Percentiles rank a stretch among this genome's conserved stretches.
These are phyloP conservation scores for Oligia fasciuncula DNA, from an alignment of 2,888 invertebrate species.

Conservation along the genomic window DNA sequence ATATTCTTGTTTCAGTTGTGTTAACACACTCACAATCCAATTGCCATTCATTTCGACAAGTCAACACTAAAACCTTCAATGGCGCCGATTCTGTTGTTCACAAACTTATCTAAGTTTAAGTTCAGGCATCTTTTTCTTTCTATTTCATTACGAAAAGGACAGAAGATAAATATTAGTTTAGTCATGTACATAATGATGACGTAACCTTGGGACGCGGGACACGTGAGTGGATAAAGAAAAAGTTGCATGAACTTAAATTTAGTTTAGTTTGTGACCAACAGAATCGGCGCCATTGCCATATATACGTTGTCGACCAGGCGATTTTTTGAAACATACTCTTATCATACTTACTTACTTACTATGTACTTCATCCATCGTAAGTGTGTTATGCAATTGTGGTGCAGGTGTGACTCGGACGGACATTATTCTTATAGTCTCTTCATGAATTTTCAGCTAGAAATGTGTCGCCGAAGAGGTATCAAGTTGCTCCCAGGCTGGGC, in stretches of 20 bases:
- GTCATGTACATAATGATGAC: no score
- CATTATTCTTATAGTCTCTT: background rate
- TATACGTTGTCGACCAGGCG: background rate
- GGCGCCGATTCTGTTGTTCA: no score
- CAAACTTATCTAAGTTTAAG: no score
- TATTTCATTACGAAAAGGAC: no score
- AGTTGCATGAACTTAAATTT: no score
- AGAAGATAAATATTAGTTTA: no score
- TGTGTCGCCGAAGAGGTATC: background rate
- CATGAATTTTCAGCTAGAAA: slow-evolving; percentile 36
- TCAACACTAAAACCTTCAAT: background rate
- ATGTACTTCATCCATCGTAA: background rate
- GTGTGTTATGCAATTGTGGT: background rate
- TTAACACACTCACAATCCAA: background rate
- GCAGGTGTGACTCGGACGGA: background rate
- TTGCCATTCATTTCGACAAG: background rate
- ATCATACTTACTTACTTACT: no score
- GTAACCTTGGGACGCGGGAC: no score
- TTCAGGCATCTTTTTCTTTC: no score
- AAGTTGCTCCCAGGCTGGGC: slow-evolving; percentile 34
- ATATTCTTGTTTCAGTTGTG: background rate
- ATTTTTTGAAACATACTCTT: no score
- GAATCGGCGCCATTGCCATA: background rate
- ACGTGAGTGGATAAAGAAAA: no score
- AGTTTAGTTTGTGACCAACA: no score